Base-by-base conservation (phyloP, 2,113 vertebrate species). In the Coptodon bakossiorum region DNA sequence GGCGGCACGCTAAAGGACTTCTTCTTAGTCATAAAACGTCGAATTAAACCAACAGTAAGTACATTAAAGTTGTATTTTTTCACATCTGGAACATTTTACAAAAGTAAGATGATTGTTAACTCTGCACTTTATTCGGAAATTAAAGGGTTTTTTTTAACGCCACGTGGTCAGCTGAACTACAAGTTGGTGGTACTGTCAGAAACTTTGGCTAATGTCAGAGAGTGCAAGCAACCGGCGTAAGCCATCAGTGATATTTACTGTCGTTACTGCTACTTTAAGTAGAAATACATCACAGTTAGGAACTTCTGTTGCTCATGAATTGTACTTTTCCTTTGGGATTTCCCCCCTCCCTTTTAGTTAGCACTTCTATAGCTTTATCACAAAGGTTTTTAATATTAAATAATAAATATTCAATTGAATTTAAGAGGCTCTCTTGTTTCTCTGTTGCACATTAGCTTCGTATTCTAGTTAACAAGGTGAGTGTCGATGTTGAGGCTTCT, bases 1-100 rank as follows among this genome's bases (percentile, higher is more conserved):
- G 84, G 81, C 88, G 76, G 86, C 83, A 93, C 92, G 93, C 82
- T 0, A 57, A n/a, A 6, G 17, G 6, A 61, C 78, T 1, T 3
- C 50, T 22, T 17, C 29, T 5, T 14, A 63, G 73, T 34, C 16
- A 16, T 78, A 91, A 90, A 95, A 95, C 95, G 38, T 88, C 94
- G 88, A 94, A 86, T 50, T 85, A 90, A 93, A n/a, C 43, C n/a
- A 86, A 80, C 3, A 93, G 95, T 95, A 92, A 95, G 94, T 94
- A 36, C 1, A 3, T 1, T 17, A 34, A 84, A 89, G 56, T 71
- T 73, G 10, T 22, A 3, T 22, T 81, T 89, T n/a, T 4, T 14
- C 4, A 2, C 0, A 13, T 9, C 2, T 36, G 13, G 3, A 2
- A 2, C 11, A 9, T 56, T 2, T 63, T 11, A 1, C 0, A 34